phyloP scores from a whole-genome alignment of 2,888 invertebrate genomes.

The Limnephilus rhombicus region DNA sequence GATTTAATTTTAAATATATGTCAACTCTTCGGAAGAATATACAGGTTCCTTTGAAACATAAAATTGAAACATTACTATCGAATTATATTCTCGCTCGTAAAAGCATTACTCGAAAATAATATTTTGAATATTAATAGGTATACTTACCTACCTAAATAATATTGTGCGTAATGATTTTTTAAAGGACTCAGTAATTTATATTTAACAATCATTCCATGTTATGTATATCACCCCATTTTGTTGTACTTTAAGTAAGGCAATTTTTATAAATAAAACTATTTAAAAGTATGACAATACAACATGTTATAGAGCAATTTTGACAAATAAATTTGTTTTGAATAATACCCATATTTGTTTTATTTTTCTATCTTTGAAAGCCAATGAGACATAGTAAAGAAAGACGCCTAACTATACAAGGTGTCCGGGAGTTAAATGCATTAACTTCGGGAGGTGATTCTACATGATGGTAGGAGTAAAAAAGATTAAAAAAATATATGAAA shows the following conservation, averaged over 20 bases:
- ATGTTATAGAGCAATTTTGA: constrained; percentile 45
- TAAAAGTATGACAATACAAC: constrained; percentile 42
- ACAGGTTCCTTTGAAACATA: not conserved
- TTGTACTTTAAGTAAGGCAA: not conserved
- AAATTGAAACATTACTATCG: not conserved
- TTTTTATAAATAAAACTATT: constrained; percentile 21
- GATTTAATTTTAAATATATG: not conserved
- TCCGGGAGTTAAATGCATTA: no score
- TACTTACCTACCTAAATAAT: not conserved
- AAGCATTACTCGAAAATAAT: not conserved
- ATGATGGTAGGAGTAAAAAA: no score
- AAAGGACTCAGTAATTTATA: not conserved
- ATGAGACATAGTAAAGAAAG: not conserved
- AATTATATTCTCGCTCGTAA: not conserved
- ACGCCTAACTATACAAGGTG: no score
- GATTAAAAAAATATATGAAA: no score
- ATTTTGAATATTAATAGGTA: not conserved
- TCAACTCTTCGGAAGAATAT: not conserved
- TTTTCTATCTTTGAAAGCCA: not conserved
- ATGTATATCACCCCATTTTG: not conserved
- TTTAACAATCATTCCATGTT: not conserved
- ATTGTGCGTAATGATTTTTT: not conserved
- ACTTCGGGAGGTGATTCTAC: no score
- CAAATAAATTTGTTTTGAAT: constrained; percentile 35
- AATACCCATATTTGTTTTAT: not conserved